Percentiles rank a stretch among this genome's conserved stretches.
Evolutionary conservation across 2,888 invertebrate species (phyloP).

Genomic region (Nephrotoma flavescens): DNA sequence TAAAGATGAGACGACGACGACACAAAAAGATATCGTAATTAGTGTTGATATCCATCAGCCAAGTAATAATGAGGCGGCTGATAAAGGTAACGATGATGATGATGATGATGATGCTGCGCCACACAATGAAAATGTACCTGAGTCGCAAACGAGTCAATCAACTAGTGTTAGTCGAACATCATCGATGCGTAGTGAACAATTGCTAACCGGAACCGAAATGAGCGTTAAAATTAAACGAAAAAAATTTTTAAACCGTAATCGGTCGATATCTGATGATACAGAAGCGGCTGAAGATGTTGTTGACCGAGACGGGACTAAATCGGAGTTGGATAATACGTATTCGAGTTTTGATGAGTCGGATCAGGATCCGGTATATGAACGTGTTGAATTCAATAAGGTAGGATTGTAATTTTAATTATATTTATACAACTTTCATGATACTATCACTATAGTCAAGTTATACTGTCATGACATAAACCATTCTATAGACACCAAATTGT

Average conservation of each 20-base stretch:
- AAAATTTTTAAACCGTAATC: background rate
- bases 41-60: background rate
- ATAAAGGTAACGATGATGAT: background rate
- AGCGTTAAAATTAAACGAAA: slow-evolving; percentile 1
- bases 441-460: background rate
- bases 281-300: background rate
- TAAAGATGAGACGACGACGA: background rate
- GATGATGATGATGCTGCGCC: background rate
- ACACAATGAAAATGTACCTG: background rate
- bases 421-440: background rate
- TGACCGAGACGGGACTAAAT: background rate
- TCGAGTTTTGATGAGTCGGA: slow-evolving; percentile 2
- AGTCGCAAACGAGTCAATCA: background rate
- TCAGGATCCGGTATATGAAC: slow-evolving; percentile 2
- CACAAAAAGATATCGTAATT: background rate
- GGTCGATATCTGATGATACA: background rate
- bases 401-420: background rate
- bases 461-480: background rate
- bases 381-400: background rate
- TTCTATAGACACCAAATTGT: background rate
- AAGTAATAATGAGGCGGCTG: background rate
- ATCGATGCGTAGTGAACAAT: background rate
- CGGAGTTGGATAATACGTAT: background rate
- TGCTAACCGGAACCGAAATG: background rate
- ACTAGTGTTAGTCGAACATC: background rate